A percentile compares a stretch with the other conserved stretches of the same genome.
phyloP scores from a whole-genome alignment of 2,888 invertebrate genomes.

The Calliphora vomitoria region DNA sequence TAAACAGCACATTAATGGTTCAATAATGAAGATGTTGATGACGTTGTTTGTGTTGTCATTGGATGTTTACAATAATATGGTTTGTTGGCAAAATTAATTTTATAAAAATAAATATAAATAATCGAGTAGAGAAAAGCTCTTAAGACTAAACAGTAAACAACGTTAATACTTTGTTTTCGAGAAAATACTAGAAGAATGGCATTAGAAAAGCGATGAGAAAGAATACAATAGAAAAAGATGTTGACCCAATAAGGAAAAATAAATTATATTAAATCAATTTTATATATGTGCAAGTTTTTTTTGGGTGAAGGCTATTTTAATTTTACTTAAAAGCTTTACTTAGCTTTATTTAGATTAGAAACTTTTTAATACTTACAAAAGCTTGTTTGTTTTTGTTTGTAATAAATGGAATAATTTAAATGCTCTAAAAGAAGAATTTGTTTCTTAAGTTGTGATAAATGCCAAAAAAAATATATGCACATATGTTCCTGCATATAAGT shows the following conservation, averaged over 20 bases:
- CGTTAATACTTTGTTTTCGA: not conserved
- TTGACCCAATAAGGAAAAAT: conserved; percentile 37
- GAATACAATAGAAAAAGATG: conserved; percentile 6
- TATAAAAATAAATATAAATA: conserved; percentile 42
- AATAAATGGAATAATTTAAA: not conserved
- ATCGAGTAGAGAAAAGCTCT: conserved; percentile 4
- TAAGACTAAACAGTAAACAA: conserved; percentile 15
- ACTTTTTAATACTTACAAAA: too few relatives aligned
- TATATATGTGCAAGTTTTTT: not conserved
- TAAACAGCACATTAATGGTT: conserved; percentile 38
- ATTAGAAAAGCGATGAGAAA: not conserved
- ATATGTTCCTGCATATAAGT: not conserved
- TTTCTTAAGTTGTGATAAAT: not conserved
- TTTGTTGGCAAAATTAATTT: conserved; percentile 43
- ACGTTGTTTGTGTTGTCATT: not conserved
- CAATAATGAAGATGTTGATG: conserved; percentile 31
- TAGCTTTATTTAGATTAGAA: not conserved
- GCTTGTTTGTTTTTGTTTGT: not conserved
- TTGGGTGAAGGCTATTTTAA: conserved; percentile 33
- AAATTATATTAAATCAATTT: conserved; percentile 6
- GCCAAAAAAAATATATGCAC: too few relatives aligned
- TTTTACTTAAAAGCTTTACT: not conserved
- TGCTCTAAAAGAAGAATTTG: too few relatives aligned
- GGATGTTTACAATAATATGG: conserved; percentile 41
- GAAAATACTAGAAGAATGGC: not conserved